Evolutionary conservation across 2,113 vertebrate species (phyloP), one percentile per base, ranked within the genome.

Genomic region (Percopsis transmontana): DNA sequence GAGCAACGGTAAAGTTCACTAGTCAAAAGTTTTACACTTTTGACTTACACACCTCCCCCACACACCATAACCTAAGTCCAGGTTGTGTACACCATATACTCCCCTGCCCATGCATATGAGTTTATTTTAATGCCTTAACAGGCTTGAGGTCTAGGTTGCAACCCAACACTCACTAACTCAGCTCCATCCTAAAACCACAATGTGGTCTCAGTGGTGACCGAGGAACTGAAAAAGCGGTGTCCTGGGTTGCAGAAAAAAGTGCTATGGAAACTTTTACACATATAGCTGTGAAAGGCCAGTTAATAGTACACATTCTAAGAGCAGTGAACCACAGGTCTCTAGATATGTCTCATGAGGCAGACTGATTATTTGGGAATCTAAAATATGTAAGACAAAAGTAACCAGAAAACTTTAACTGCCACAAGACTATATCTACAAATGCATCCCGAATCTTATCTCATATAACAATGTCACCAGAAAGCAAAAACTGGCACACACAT

Each of bases 131-230:
- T 38, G 45, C 27, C 39, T 16, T 44, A 59, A 27, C 2, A 38
- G 57, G 64, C 66, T 58, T 3, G 3, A 59, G 27, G 27, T 47
- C 68, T 13, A 23, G 19, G 44, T 50, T 67, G 68, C 60, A 81
- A 70, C 44, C 64, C 65, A 51, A 39, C 67, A 55, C 62, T 21
- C 50, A 18, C 75, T 69, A 58, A 63, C 71, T 86, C 82, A 62
- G 91, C 77, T 88, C 79, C 93, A 93, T 93, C 94, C 94, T 92
- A 83, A 89, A 92, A 90, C 91, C 92, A 58, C 93, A 88, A 63
- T 85, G 89, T 73, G 89, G 89, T 92, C 91, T 90, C 72, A 58
- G 76, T 56, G 70, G 81, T 81, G 72, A 48, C 58, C 74, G 70
- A 83, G 68, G 80, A 86, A 79, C 79, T 70, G 40, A 33, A 80